Evolutionary conservation across 2,888 invertebrate genomes (phyloP).

Genomic region (Myathropa florea): DNA sequence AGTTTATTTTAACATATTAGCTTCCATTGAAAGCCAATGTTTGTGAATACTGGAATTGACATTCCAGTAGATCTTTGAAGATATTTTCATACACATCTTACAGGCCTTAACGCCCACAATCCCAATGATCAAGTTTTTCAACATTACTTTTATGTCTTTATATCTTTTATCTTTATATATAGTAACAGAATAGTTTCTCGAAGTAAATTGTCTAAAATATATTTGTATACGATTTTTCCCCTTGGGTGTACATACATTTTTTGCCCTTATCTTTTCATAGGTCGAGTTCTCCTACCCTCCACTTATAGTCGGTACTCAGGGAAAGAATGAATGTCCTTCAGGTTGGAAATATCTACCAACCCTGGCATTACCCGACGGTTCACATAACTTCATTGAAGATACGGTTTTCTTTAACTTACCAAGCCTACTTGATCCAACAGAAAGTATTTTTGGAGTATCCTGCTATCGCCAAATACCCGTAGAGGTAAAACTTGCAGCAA

Average conservation of each 20-base stretch:
- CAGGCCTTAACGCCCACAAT: too few species aligned
- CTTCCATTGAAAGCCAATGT: too few species aligned
- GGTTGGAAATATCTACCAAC: slow-evolving; percentile 99
- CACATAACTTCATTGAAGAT: slow-evolving; percentile 97
- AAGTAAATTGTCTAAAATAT: too few species aligned
- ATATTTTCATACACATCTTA: too few species aligned
- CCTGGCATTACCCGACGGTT: slow-evolving; percentile 97
- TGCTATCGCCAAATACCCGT: slow-evolving; percentile 99
- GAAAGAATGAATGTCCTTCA: slow-evolving; percentile 89
- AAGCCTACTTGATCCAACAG: slow-evolving; percentile 89
- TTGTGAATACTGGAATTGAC: too few species aligned
- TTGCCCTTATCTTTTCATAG: slow-evolving; percentile 80
- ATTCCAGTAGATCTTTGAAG: too few species aligned
- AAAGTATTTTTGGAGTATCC: slow-evolving; percentile 96
- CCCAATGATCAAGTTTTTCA: too few species aligned
- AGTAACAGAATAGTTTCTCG: too few species aligned
- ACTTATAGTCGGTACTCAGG: slow-evolving; percentile 85
- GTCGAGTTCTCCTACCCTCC: slow-evolving; percentile 97
- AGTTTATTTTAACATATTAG: too few species aligned
- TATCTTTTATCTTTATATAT: too few species aligned
- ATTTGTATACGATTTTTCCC: neutral
- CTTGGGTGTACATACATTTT: neutral
- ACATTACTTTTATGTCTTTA: too few species aligned
- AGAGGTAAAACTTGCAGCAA: slow-evolving; percentile 85
- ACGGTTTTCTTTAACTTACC: slow-evolving; percentile 98